Conservation (phyloP, 2,797 vertebrate species). For the Eremophila alpestris region DNA sequence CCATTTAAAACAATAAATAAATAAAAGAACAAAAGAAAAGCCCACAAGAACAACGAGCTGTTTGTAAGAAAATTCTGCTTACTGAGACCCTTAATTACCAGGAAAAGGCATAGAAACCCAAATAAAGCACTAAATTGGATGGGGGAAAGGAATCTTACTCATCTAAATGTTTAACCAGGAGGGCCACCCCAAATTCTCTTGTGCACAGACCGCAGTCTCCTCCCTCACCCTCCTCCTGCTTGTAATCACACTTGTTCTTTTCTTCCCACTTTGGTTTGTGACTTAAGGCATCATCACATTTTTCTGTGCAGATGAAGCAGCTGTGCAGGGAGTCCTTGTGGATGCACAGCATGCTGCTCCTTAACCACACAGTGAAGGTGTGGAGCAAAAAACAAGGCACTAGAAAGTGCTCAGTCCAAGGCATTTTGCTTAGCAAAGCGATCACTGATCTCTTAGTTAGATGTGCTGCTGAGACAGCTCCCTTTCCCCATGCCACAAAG, state of each 20-base stretch:
- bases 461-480: background rate
- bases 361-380: background rate
- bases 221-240: background rate
- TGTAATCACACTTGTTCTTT: background rate
- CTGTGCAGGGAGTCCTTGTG: background rate
- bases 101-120: background rate
- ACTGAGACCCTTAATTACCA: background rate
- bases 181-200: background rate
- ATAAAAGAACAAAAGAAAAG: conserved; percentile 51
- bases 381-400: background rate
- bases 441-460: background rate
- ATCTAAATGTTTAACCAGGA: background rate
- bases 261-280: background rate
- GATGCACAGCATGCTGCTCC: background rate
- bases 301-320: background rate
- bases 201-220: background rate
- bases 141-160: background rate
- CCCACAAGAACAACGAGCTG: background rate
- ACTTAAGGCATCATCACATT: background rate
- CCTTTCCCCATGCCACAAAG: background rate
- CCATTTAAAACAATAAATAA: conserved; percentile 56
- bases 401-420: background rate
- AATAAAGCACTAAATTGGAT: background rate
- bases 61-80: conserved; percentile 21
- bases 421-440: background rate